phyloP scores from a whole-genome alignment of 2,113 vertebrate genomes.

The Tonatia bakeri region DNA sequence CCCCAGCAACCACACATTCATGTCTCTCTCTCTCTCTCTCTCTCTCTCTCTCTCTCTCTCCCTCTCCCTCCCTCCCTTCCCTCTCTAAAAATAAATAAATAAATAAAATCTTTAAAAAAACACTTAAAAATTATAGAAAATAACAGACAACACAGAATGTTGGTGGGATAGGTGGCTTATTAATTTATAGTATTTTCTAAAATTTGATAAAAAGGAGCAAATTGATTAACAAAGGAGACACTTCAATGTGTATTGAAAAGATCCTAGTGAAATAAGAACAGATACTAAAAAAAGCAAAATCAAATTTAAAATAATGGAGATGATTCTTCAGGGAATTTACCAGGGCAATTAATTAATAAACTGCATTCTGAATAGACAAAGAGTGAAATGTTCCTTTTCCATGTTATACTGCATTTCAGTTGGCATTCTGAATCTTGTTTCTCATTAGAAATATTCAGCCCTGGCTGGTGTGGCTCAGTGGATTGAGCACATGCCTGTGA shows the following conservation, averaged over 20 bases:
- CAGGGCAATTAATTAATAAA: not conserved
- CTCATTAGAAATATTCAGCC: not conserved
- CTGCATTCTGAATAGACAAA: not conserved
- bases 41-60: no score
- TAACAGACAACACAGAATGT: not conserved
- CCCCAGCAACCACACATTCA: no score
- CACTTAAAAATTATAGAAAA: conserved; percentile 6
- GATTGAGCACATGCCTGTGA: no score
- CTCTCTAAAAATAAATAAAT: no score
- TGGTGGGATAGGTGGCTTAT: not conserved
- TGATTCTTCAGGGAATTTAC: not conserved
- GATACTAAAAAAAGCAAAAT: not conserved
- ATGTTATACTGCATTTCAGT: not conserved
- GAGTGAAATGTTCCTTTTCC: not conserved
- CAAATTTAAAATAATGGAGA: not conserved
- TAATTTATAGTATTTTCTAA: not conserved
- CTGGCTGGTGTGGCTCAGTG: no score
- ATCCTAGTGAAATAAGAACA: not conserved
- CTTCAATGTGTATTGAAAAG: not conserved
- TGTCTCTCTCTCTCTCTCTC: no score
- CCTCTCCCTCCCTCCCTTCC: no score
- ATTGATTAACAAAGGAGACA: not conserved
- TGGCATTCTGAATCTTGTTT: not conserved
- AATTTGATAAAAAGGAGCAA: not conserved
- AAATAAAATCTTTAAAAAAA: no score